A percentile compares a stretch with the other conserved stretches of the same genome.
phyloP scores from a whole-genome alignment of 2,888 invertebrate genomes.

The Eupithecia insigniata region DNA sequence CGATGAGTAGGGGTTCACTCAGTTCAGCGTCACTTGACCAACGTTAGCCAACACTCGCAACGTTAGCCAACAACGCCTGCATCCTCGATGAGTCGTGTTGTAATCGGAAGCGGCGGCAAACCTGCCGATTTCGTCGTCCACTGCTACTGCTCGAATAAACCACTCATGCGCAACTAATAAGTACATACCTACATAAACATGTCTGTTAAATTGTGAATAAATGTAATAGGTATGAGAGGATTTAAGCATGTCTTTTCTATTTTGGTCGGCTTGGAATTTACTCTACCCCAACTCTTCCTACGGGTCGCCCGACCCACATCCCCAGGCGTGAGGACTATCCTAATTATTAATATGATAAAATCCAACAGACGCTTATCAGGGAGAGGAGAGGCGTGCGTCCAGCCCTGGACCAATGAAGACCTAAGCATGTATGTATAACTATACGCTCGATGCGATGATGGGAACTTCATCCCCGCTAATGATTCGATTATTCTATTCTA shows the following conservation, averaged over 20 bases:
- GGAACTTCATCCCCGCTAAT: no score
- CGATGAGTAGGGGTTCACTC: neutral
- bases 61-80: neutral
- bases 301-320: neutral
- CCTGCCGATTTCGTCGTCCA: conserved; percentile 6
- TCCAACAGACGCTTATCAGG: neutral
- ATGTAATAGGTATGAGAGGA: neutral
- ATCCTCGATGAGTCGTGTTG: conserved; percentile 1
- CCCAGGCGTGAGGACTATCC: neutral
- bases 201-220: neutral
- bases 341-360: neutral
- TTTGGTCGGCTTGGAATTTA: neutral
- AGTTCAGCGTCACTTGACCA: neutral
- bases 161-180: neutral
- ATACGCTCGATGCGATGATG: no score
- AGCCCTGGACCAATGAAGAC: no score
- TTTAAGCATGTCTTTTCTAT: neutral
- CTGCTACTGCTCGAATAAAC: neutral
- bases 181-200: neutral
- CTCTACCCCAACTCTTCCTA: neutral
- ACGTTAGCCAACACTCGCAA: neutral
- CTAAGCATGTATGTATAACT: no score
- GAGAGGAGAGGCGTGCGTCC: neutral
- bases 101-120: conserved; percentile 8
- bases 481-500: no score